phyloP scores from a whole-genome alignment of 2,888 invertebrate genomes.

The Halocaridina rubra region DNA sequence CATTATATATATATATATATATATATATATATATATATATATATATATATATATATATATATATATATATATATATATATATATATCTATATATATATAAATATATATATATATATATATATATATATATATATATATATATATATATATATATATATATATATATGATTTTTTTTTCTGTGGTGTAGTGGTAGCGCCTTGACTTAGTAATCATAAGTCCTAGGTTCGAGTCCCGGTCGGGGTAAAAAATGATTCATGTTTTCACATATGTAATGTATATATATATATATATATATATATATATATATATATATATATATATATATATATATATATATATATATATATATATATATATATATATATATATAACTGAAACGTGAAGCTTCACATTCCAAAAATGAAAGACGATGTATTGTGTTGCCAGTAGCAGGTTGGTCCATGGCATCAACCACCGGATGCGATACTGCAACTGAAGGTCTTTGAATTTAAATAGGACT shows the following conservation, averaged over 20 bases:
- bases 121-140: conserved; percentile 22
- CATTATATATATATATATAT: background rate
- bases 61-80: conserved; percentile 16
- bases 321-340: background rate
- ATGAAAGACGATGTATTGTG: too few species aligned
- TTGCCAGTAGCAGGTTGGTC: too few species aligned
- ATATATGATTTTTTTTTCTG: background rate
- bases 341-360: background rate
- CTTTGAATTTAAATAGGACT: too few species aligned
- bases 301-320: background rate
- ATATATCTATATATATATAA: conserved; percentile 22
- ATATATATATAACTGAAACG: background rate
- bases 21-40: conserved; percentile 3
- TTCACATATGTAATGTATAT: background rate
- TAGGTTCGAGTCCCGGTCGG: background rate
- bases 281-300: conserved; percentile 1
- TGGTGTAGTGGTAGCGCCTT: background rate
- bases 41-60: conserved; percentile 3
- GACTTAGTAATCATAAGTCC: background rate
- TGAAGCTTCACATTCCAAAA: too few species aligned
- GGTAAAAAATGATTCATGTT: background rate
- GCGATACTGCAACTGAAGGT: too few species aligned
- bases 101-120: background rate
- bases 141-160: background rate
- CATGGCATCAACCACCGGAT: too few species aligned